phyloP scores from a whole-genome alignment of 2,113 vertebrate genomes.

The Scomber japonicus region DNA sequence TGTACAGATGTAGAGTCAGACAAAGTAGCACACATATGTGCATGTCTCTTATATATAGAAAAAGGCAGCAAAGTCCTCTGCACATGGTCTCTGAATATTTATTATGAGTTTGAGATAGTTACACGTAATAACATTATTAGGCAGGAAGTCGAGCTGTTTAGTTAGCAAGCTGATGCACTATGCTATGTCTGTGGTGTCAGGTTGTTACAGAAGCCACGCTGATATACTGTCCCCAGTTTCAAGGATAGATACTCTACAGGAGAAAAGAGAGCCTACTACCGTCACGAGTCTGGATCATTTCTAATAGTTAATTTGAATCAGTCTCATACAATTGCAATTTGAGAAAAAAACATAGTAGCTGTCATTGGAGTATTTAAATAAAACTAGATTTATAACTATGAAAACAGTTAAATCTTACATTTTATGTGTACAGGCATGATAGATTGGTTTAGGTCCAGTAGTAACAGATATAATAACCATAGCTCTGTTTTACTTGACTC shows the following conservation, averaged over 20 bases:
- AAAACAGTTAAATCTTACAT: background rate
- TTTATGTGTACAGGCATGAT: background rate
- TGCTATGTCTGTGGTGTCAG: constrained; percentile 5
- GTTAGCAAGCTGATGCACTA: background rate
- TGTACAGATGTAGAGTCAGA: constrained; percentile 17
- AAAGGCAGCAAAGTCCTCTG: background rate
- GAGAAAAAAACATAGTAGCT: background rate
- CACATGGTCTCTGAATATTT: constrained; percentile 16
- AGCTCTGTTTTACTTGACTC: too few relatives aligned
- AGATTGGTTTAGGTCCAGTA: background rate
- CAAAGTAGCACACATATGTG: background rate
- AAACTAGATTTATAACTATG: background rate
- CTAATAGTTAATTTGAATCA: background rate
- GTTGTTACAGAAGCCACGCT: background rate
- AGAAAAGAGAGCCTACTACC: background rate
- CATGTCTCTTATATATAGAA: background rate
- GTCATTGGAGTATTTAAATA: background rate
- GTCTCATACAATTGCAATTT: background rate
- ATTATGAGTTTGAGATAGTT: background rate
- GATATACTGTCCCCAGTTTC: background rate
- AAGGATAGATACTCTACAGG: background rate
- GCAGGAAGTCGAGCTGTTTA: constrained; percentile 13
- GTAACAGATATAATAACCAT: background rate
- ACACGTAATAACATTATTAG: background rate
- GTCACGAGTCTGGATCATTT: background rate